Conservation (phyloP, 2,797 vertebrate genomes). For the Agapornis canus region DNA sequence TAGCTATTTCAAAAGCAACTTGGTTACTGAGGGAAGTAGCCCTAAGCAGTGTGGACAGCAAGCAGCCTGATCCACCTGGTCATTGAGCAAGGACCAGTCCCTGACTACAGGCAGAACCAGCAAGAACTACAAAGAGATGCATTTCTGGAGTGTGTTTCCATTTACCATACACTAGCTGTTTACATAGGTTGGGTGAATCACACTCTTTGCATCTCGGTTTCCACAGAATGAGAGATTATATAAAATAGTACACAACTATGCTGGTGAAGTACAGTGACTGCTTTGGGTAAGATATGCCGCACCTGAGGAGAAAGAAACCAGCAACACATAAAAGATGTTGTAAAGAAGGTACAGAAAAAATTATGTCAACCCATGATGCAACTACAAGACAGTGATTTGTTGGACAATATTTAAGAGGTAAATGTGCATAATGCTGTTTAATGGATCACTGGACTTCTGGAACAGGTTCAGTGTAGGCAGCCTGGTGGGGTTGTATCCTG, state of each 20-base stretch:
- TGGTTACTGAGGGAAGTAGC: not conserved
- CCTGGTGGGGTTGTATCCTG: not conserved
- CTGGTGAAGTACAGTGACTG: not conserved
- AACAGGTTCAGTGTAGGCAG: not conserved
- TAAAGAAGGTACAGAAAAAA: not conserved
- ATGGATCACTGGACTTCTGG: not conserved
- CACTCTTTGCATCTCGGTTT: not conserved
- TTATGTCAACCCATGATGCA: not conserved
- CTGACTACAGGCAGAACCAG: not conserved
- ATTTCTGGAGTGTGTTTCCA: not conserved
- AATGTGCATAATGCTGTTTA: not conserved
- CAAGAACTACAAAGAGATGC: not conserved
- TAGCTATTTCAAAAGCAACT: not conserved
- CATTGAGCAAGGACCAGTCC: fast-evolving
- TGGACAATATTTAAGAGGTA: not conserved
- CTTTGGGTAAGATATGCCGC: not conserved
- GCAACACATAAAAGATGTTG: not conserved
- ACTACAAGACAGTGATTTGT: not conserved
- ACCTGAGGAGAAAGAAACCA: not conserved
- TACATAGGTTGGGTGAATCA: not conserved
- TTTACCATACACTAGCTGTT: not conserved
- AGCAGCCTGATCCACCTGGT: not conserved
- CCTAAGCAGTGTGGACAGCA: not conserved
- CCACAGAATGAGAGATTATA: not conserved
- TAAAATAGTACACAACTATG: fast-evolving